These are phyloP conservation scores for Microdon myrmicae DNA, from an alignment of 2,888 invertebrate species.

Conservation along the genomic window DNA sequence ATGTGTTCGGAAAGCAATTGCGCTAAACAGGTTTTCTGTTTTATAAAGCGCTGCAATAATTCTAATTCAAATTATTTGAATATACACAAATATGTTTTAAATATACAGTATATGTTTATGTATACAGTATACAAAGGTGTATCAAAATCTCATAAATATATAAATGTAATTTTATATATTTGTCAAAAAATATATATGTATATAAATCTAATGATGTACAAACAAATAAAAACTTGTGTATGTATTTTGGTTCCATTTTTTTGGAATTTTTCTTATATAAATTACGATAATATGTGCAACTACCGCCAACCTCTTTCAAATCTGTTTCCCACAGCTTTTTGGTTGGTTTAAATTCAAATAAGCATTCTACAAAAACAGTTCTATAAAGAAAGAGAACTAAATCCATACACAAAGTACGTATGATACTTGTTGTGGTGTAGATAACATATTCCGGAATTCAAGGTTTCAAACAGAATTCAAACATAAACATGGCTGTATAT, in stretches of 20 bases:
- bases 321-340: conserved; percentile 33
- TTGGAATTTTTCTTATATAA: conserved; percentile 33
- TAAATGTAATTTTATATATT: no score
- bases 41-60: no score
- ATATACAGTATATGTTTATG: no score
- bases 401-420: conserved; percentile 32
- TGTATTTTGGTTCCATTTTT: conserved; percentile 28
- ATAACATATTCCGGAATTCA: conserved; percentile 43
- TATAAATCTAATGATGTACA: neutral
- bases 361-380: conserved; percentile 17
- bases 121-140: no score
- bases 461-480: conserved; percentile 24
- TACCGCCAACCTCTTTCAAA: no score
- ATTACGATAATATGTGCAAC: conserved; percentile 12
- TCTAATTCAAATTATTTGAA: no score
- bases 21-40: no score
- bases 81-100: no score
- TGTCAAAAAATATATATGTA: neutral
- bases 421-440: conserved; percentile 12
- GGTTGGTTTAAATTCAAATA: neutral
- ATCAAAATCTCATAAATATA: no score
- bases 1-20: no score
- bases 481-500: conserved; percentile 9
- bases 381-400: conserved; percentile 18
- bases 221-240: no score